Evolutionary conservation across 1,140 invertebrate genomes (phyloP).

Genomic region (Campodea augens): DNA sequence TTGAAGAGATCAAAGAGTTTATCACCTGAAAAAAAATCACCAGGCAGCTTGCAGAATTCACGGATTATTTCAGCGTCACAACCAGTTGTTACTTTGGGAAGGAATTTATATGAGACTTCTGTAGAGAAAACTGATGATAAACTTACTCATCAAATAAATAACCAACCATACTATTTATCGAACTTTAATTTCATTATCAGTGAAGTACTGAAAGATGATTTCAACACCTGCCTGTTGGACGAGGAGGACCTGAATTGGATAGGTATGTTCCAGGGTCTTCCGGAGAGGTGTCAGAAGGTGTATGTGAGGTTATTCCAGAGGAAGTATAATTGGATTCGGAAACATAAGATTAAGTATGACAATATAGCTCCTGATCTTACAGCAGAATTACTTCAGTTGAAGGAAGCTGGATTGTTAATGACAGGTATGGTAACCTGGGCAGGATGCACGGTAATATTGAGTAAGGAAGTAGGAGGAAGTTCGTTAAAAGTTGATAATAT

Average conservation of each 20-base stretch:
- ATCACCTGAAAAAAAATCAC: too few species aligned
- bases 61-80: too few species aligned
- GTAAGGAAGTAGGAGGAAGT: too few species aligned
- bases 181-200: neutral
- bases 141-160: too few species aligned
- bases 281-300: neutral
- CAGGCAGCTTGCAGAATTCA: too few species aligned
- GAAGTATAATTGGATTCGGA: neutral
- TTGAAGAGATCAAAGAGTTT: too few species aligned
- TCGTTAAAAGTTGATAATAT: too few species aligned
- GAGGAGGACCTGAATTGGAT: neutral
- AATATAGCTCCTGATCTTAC: neutral
- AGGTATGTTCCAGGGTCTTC: neutral
- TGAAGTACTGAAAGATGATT: neutral
- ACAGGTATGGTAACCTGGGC: neutral
- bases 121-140: too few species aligned
- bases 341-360: neutral
- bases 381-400: neutral
- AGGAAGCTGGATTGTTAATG: neutral
- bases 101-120: too few species aligned
- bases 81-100: too few species aligned
- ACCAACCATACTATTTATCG: neutral
- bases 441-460: neutral
- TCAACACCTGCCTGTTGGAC: neutral
- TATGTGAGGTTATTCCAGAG: neutral